Conservation (phyloP, 2,797 vertebrate species). For the Notoglanidium macrostoma region DNA sequence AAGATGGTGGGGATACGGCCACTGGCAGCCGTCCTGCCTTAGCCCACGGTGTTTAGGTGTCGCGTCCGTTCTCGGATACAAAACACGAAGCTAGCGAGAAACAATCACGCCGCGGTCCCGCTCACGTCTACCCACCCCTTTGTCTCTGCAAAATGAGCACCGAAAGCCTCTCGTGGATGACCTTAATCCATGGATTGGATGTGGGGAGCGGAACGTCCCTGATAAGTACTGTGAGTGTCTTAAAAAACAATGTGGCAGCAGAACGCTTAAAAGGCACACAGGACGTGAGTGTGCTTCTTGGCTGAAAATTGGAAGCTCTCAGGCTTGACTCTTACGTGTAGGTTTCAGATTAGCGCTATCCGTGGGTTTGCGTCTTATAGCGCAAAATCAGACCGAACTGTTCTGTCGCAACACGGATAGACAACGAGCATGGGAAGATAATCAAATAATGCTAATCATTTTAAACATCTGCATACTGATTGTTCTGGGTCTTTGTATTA, state of each 20-base stretch:
- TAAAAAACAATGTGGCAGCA: neutral
- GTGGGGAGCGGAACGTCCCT: neutral
- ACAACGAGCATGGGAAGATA: neutral
- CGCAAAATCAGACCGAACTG: neutral
- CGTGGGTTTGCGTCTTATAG: neutral
- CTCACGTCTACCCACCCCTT: neutral
- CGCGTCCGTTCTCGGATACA: neutral
- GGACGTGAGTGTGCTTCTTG: neutral
- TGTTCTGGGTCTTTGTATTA: neutral
- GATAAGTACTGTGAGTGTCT: constrained; percentile 10
- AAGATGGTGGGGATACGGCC: constrained; percentile 7
- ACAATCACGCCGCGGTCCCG: neutral
- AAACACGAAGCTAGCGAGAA: neutral
- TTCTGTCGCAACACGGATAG: neutral
- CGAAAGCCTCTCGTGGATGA: neutral
- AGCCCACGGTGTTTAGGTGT: constrained; percentile 12
- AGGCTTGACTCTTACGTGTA: neutral
- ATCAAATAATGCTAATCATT: neutral
- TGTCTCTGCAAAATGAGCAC: neutral
- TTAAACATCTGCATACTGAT: neutral
- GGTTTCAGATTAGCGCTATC: neutral
- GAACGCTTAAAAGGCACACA: neutral
- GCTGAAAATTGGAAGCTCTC: constrained; percentile 7
- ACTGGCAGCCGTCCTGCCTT: neutral
- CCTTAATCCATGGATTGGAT: constrained; percentile 25